These are phyloP conservation scores for Odontamblyopus rebecca DNA, from an alignment of 2,797 vertebrate species.

Conservation along the genomic window DNA sequence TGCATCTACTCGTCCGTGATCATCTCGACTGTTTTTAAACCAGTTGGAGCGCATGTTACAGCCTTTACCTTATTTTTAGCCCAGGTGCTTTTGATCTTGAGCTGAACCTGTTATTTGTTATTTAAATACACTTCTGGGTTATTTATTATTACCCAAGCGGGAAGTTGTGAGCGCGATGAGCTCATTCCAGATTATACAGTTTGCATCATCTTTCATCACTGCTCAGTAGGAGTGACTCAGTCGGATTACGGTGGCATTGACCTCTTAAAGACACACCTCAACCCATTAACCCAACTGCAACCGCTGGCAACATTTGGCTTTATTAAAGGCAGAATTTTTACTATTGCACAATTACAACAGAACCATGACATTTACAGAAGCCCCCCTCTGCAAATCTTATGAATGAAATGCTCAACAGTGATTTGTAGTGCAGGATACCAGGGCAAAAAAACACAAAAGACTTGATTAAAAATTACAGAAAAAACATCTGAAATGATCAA, in stretches of 20 bases:
- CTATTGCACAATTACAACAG: conserved; percentile 47
- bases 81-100: neutral
- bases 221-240: conserved; percentile 52
- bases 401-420: conserved; percentile 12
- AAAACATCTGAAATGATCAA: no score
- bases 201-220: conserved; percentile 16
- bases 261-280: conserved; percentile 31
- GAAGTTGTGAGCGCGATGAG: conserved; percentile 1
- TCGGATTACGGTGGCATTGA: conserved; percentile 41
- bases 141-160: neutral
- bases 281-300: conserved; percentile 24
- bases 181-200: conserved; percentile 21
- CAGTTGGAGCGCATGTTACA: neutral
- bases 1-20: no score
- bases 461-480: no score
- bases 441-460: no score
- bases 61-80: neutral
- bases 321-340: conserved; percentile 12
- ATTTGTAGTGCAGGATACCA: conserved; percentile 29
- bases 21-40: neutral
- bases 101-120: neutral
- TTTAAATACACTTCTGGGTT: neutral
- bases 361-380: neutral
- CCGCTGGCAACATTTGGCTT: neutral
- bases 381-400: conserved; percentile 8